phyloP scores from a whole-genome alignment of 2,888 invertebrate genomes.

The Heliconius ismenius region DNA sequence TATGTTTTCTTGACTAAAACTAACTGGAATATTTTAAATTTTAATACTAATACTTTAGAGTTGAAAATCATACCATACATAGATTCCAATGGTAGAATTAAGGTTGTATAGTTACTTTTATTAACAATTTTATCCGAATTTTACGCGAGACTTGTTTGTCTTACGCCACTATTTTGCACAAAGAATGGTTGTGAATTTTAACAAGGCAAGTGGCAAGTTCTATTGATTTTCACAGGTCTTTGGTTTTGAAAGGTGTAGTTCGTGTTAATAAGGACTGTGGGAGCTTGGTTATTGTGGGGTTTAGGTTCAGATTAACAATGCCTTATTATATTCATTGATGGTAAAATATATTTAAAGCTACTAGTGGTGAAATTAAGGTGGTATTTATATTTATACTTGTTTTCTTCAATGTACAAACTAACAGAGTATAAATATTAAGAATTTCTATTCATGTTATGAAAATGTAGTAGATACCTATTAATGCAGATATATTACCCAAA shows the following conservation, averaged over 20 bases:
- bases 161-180: slow-evolving; percentile 62
- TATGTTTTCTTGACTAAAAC: background rate
- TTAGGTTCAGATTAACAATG: background rate
- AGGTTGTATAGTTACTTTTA: background rate
- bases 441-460: background rate
- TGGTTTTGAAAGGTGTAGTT: slow-evolving; percentile 50
- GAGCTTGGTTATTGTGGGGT: background rate
- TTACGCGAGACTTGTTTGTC: slow-evolving; percentile 76
- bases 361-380: background rate
- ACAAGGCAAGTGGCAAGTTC: slow-evolving; percentile 64
- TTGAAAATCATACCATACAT: slow-evolving; percentile 9
- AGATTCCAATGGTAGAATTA: background rate
- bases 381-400: background rate
- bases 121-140: slow-evolving; percentile 56
- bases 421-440: background rate
- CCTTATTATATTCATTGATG: background rate
- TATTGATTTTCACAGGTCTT: slow-evolving; percentile 60
- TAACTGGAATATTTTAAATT: background rate
- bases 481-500: background rate
- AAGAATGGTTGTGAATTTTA: slow-evolving; percentile 71
- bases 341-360: background rate
- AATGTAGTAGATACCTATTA: background rate
- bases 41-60: slow-evolving; percentile 6
- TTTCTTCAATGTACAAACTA: background rate
- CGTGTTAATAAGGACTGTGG: slow-evolving; percentile 49